phyloP scores from a whole-genome alignment of 92 coral and sea anemone genomes.

The Diadumene lineata region DNA sequence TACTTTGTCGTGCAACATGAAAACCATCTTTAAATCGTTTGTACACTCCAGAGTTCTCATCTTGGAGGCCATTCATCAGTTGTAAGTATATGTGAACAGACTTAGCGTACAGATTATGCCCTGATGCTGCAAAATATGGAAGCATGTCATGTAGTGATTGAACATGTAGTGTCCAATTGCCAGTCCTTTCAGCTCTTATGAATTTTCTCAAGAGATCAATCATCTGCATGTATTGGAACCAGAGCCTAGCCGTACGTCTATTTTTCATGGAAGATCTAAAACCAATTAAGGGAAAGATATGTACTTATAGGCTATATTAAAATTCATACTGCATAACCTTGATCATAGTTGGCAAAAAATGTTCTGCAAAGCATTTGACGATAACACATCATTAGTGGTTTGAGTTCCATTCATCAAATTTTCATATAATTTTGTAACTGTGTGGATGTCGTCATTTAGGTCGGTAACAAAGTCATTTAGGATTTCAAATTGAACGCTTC shows the following conservation, averaged over 20 bases:
- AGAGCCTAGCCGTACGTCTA: slow-evolving; percentile 35
- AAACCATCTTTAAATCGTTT: slow-evolving; percentile 26
- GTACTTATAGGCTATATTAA: not conserved
- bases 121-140: slow-evolving; percentile 53
- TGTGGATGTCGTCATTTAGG: no score
- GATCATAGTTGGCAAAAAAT: no score
- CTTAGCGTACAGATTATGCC: slow-evolving; percentile 14
- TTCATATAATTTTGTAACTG: no score
- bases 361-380: no score
- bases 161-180: not conserved
- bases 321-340: not conserved
- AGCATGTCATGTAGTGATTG: slow-evolving; percentile 40
- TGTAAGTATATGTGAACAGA: not conserved
- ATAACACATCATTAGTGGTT: no score
- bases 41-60: slow-evolving; percentile 8
- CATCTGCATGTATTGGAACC: slow-evolving; percentile 51
- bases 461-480: no score
- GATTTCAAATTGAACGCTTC: no score
- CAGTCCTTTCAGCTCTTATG: not conserved
- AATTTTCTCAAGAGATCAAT: slow-evolving; percentile 27
- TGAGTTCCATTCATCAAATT: no score
- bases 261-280: not conserved
- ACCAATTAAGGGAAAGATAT: no score
- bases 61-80: not conserved
- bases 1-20: slow-evolving; percentile 47